Conservation (phyloP, 2,113 vertebrate species). For the Tenrec ecaudatus region DNA sequence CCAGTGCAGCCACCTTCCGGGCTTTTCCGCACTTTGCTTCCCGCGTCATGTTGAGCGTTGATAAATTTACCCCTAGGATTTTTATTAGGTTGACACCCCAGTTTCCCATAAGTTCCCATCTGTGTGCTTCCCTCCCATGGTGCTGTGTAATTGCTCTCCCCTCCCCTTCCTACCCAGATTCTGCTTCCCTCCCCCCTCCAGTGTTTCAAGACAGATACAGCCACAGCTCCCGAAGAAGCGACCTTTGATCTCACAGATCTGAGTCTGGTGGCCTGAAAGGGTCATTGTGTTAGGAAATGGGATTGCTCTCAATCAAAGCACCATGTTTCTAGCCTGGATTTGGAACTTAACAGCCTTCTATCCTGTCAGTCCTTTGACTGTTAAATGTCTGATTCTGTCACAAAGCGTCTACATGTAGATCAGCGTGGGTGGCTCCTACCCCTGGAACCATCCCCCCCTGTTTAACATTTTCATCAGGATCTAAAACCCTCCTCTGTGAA, state of each 20-base stretch:
- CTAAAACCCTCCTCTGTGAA: background rate
- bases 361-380: slow-evolving; percentile 46
- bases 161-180: slow-evolving; percentile 28
- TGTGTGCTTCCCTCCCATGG: background rate
- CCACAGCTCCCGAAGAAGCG: slow-evolving; percentile 35
- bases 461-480: slow-evolving; percentile 18
- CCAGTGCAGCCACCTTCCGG: background rate
- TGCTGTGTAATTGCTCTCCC: background rate
- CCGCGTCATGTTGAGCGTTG: background rate
- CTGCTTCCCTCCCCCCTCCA: background rate
- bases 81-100: slow-evolving; percentile 6
- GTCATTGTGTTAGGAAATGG: slow-evolving; percentile 12
- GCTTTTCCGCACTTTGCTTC: background rate
- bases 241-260: slow-evolving; percentile 20
- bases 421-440: background rate
- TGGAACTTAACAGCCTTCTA: slow-evolving; percentile 24
- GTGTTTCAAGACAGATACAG: slow-evolving; percentile 1
- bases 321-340: slow-evolving; percentile 54
- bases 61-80: background rate
- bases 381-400: slow-evolving; percentile 58
- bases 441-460: background rate
- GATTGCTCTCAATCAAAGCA: slow-evolving; percentile 35
- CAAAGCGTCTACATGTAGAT: slow-evolving; percentile 27
- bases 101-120: background rate
- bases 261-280: background rate